Conservation (phyloP, 2,888 invertebrate genomes). For the Leucophora obtusa region DNA sequence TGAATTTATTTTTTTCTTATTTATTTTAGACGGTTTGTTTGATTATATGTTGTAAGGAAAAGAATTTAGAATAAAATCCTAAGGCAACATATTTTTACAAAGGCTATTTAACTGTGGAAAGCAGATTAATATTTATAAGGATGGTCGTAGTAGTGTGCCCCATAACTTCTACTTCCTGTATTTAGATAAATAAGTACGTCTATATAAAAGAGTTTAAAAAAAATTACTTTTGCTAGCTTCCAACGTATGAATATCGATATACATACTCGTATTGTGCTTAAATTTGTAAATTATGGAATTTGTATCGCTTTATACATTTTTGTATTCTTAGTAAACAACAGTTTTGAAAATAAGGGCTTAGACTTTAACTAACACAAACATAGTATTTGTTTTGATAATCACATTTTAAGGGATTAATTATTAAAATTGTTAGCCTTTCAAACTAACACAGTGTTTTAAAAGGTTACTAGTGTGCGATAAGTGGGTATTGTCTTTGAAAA, state of each 20-base stretch:
- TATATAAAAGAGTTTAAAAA: no score
- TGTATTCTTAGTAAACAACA: background rate
- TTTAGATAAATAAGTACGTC: no score
- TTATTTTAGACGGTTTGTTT: background rate
- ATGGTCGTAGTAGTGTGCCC: no score
- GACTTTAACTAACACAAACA: background rate
- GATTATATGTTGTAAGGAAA: background rate
- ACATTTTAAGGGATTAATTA: slow-evolving; percentile 6
- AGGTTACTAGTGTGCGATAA: no score
- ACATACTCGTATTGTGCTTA: background rate
- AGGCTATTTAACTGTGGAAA: background rate
- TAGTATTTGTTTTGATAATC: background rate
- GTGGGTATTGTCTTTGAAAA: no score
- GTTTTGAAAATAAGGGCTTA: background rate
- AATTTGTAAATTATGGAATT: background rate
- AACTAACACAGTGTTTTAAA: background rate
- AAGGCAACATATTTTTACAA: background rate
- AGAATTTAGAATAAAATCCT: background rate
- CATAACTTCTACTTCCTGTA: no score
- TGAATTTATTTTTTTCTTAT: slow-evolving; percentile 34
- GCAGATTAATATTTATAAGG: no score
- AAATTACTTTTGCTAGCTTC: no score
- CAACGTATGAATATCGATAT: no score
- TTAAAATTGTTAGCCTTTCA: background rate
- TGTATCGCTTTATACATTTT: background rate